Percentiles rank a stretch among this genome's conserved stretches.
phyloP scores from a whole-genome alignment of 1,140 invertebrate genomes.

The Teleopsis dalmanni region DNA sequence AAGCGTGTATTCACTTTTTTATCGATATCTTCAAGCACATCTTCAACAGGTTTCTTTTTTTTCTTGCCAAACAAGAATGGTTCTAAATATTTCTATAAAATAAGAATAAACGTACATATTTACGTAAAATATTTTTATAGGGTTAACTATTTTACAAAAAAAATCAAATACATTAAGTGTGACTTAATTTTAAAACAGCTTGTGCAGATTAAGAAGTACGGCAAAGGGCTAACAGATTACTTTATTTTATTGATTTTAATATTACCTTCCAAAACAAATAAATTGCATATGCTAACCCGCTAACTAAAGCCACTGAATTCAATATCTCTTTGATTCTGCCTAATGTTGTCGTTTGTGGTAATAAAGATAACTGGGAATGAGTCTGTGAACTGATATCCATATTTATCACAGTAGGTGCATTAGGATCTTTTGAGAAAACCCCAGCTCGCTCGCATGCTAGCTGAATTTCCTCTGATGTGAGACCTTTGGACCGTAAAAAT shows the following conservation, averaged over 20 bases:
- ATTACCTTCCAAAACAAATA: slow-evolving; percentile 67
- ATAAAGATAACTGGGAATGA: slow-evolving; percentile 28
- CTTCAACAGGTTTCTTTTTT: slow-evolving; percentile 54
- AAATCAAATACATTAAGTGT: no score
- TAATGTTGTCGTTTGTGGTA: slow-evolving; percentile 41
- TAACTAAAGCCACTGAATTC: slow-evolving; percentile 59
- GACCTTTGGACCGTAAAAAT: slow-evolving; percentile 73
- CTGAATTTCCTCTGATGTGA: slow-evolving; percentile 70
- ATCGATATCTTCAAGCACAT: slow-evolving; percentile 57
- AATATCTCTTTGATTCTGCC: slow-evolving; percentile 57
- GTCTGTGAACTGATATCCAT: slow-evolving; percentile 36
- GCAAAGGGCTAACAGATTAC: neutral
- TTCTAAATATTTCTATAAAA: slow-evolving; percentile 56
- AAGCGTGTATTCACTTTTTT: slow-evolving; percentile 57
- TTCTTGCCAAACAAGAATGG: slow-evolving; percentile 57
- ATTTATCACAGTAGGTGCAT: slow-evolving; percentile 34
- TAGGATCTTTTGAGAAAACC: slow-evolving; percentile 41
- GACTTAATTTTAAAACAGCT: no score
- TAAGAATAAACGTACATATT: no score
- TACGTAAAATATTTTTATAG: no score
- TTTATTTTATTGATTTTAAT: neutral
- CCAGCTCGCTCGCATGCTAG: slow-evolving; percentile 59
- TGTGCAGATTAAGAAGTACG: no score
- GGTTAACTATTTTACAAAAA: no score
- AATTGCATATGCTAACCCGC: slow-evolving; percentile 60